phyloP scores from a whole-genome alignment of 2,797 vertebrate genomes.

The Anguilla obscura region DNA sequence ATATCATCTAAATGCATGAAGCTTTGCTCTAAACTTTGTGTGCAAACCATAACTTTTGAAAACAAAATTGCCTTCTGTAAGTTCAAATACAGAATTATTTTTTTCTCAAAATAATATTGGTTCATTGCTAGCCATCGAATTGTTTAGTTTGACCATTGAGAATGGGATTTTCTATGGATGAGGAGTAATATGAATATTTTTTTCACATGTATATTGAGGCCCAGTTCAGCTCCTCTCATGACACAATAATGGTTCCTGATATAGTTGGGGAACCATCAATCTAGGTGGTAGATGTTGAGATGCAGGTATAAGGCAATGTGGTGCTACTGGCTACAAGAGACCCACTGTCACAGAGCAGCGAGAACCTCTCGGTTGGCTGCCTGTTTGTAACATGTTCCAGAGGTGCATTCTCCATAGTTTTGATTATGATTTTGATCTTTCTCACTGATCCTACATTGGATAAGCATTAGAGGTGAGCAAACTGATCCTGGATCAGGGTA shows the following conservation, averaged over 20 bases:
- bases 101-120: background rate
- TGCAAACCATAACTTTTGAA: background rate
- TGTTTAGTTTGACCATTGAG: background rate
- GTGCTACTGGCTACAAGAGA: constrained; percentile 39
- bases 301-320: constrained; percentile 42
- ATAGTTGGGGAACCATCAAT: constrained; percentile 36
- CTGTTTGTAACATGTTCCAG: constrained; percentile 10
- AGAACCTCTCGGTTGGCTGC: constrained; percentile 30
- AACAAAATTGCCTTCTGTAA: background rate
- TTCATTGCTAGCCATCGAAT: background rate
- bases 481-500: background rate
- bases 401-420: background rate
- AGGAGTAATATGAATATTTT: background rate
- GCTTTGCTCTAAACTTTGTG: background rate
- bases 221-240: background rate
- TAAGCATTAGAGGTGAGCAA: background rate
- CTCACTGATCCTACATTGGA: background rate
- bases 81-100: background rate
- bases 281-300: constrained; percentile 37
- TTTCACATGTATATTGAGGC: background rate
- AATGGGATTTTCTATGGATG: background rate
- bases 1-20: background rate
- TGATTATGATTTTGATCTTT: too few relatives aligned
- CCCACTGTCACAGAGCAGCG: constrained; percentile 31
- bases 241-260: background rate